Base-by-base conservation (phyloP, 1,140 invertebrate species). In the Zaprionus vittiger region DNA sequence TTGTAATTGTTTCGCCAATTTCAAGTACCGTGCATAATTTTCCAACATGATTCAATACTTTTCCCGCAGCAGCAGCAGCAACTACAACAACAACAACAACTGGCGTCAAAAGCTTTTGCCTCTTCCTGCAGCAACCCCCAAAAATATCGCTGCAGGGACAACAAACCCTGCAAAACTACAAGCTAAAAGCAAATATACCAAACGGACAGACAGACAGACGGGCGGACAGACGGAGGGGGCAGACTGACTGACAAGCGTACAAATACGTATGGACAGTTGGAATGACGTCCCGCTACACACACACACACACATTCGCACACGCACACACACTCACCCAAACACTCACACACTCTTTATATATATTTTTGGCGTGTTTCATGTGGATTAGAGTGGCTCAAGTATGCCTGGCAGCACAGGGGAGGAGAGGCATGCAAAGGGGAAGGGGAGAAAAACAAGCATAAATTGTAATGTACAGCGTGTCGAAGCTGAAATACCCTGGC, bases 1-100 rank as follows among this genome's bases (percentile, higher is more conserved):
- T 72, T 84, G 89, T 90, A 90, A 90, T 90, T 90, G 85, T 90
- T 90, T 90, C 85, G 85, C 85, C 85, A 90, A 90, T 91, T 90
- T 90, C 79, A 90, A 90, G 85, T 90, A 81, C 79, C 85, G 79
- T 90, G 85, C 83, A 90, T 90, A 90, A 90, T 90, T 84, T 76
- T 82, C 73, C 79, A 90, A 90, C 85, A 90, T 90, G 85, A 90
- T 90, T 90, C 85, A 90, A 90, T 90, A 90, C 86, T 85, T 85
- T 86, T 81, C 71, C 67, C 60, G 44, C 72, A 63, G 56, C 65
- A 61, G 62, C 72, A 57, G 59, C 77, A 52, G 11, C 65, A 26
- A 57, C 72, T 67, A 26, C 65, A 62, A 60, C 59, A 56, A 63
- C 78, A 71, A 70, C 60, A 44, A 61, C 61, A 63, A 62, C 34